A percentile compares a stretch with the other conserved stretches of the same genome.
Evolutionary conservation across 2,797 vertebrate genomes (phyloP).

Genomic region (Megalops cyprinoides): DNA sequence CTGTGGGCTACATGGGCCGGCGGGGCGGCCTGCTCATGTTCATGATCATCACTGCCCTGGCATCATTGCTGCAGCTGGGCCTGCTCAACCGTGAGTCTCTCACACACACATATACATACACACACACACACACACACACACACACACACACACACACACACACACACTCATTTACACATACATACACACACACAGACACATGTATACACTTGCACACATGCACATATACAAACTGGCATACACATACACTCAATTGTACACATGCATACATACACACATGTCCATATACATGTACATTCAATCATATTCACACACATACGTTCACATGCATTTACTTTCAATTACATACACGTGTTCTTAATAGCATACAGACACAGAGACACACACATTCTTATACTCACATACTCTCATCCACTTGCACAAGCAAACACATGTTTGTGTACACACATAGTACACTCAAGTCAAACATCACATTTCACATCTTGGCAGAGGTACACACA

Average conservation of each 20-base stretch:
- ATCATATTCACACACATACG: too few relatives aligned
- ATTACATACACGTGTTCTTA: too few relatives aligned
- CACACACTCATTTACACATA: neutral
- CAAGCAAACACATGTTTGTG: too few relatives aligned
- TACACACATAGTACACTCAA: too few relatives aligned
- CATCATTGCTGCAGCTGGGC: constrained; percentile 92
- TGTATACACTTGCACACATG: neutral
- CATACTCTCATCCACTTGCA: too few relatives aligned
- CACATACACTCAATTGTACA: neutral
- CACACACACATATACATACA: constrained; percentile 29
- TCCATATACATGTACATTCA: neutral
- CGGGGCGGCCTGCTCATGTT: constrained; percentile 94
- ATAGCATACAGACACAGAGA: too few relatives aligned
- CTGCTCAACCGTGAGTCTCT: constrained; percentile 89
- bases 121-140: constrained; percentile 13
- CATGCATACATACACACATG: neutral
- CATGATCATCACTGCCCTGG: constrained; percentile 95
- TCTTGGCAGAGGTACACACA: too few relatives aligned
- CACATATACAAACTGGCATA: neutral
- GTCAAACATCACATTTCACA: too few relatives aligned
- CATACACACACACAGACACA: neutral
- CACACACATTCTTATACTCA: too few relatives aligned
- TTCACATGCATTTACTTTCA: too few relatives aligned
- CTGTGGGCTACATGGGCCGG: constrained; percentile 88
- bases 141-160: constrained; percentile 31